Evolutionary conservation across 2,797 vertebrate genomes (phyloP), one percentile per base, ranked within the genome.

Genomic region (Bradypodion ventrale): DNA sequence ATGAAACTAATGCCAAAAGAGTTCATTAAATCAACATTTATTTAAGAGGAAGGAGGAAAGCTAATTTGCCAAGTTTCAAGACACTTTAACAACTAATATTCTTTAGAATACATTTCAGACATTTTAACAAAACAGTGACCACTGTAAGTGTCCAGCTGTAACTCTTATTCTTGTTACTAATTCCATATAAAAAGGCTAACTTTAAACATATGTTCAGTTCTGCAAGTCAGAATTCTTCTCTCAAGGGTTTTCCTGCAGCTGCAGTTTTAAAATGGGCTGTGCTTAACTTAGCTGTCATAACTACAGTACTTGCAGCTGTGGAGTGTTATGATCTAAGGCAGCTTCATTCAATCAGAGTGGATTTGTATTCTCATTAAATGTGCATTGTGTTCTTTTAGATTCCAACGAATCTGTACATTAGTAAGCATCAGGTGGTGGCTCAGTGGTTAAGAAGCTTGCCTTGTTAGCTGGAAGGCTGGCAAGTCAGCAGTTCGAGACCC

Each of bases 51-150:
- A 78, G 0, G 1, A 80, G 12, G 49, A 56, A 32, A 80, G 70
- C 80, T 81, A 78, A 46, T 66, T 88, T 90, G 21, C 85, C 90
- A 91, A 44, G 70, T 79, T 7, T 44, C 27, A 80, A 42, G 16
- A 49, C 81, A 78, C 78, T 88, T 91, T 77, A 74, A 90, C 4
- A 1, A 91, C 89, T 86, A 77, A 72, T 42, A 6, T 56, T 56
- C 63, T 42, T 40, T 63, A 42, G 49, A 76, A 76, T 44, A 0
- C 35, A 23, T 44, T 75, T 40, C 7, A 68, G 25, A 3, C 46
- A 59, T 32, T 52, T 40, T 35, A 15, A 37, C 70, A 82, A 62
- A 2, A 25, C 7, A n/a, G 25, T 37, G 56, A 15, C 23, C 23
- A 25, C 12, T 29, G 13, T 27, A 1, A 60, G 15, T 13, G 19